Conservation (phyloP, 2,797 vertebrate genomes). For the Falco cherrug region DNA sequence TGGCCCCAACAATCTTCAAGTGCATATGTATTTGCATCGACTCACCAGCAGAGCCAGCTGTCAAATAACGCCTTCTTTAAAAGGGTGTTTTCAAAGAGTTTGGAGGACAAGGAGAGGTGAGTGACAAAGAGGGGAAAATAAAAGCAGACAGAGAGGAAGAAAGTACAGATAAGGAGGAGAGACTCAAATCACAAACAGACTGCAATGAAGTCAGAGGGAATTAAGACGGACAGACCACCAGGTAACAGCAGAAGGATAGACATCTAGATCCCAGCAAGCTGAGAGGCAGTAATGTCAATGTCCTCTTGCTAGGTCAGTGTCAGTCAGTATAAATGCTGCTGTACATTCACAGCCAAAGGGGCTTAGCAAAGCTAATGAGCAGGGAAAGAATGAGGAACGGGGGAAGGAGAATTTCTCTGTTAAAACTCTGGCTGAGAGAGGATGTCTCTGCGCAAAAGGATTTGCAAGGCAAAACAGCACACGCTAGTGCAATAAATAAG, state of each 20-base stretch:
- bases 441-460: constrained; percentile 21
- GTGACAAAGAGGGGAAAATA: neutral
- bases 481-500: constrained; percentile 22
- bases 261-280: neutral
- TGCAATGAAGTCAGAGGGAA: neutral
- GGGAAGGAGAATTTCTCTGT: constrained; percentile 21
- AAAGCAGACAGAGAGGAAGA: neutral
- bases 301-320: constrained; percentile 29
- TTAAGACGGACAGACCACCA: neutral
- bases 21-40: neutral
- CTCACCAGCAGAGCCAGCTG: neutral
- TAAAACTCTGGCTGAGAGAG: constrained; percentile 49
- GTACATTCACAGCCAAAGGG: constrained; percentile 3
- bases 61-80: neutral
- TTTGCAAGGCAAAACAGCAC: constrained; percentile 52
- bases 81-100: neutral
- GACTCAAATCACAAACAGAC: neutral
- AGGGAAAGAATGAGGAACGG: constrained; percentile 14
- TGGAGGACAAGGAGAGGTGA: neutral
- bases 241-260: neutral
- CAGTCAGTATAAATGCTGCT: constrained; percentile 11
- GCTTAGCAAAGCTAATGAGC: constrained; percentile 58
- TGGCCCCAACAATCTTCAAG: neutral
- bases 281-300: neutral
- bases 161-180: neutral